Evolutionary conservation across 2,113 vertebrate species (phyloP), one percentile per base, ranked within the genome.

Genomic region (Ariopsis seemanni): DNA sequence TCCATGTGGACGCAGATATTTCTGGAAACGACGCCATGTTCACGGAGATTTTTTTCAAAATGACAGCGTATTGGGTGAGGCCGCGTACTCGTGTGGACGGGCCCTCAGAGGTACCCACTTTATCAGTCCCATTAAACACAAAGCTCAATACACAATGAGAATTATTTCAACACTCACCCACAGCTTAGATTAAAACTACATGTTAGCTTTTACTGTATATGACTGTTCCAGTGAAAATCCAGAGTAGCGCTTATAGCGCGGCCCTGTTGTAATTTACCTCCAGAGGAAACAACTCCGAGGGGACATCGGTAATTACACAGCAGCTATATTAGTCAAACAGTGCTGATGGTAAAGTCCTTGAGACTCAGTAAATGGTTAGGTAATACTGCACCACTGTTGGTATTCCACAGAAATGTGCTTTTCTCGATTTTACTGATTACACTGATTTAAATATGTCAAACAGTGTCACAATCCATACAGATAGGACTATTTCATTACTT

Each of bases 131-230:
- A 55, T 85, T 71, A 85, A 60, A 85, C 1, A 57, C n/a, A 84
- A 75, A 67, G 75, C 65, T 17, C 42, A 57, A 79, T 78, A 80
- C 63, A 85, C 25, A 30, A 60, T 60, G 57, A 52, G 83, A 67
- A 75, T 67, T 55, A 89, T 86, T 74, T 81, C 57, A 83, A 42
- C 12, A 48, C 65, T 86, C n/a, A 11, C 27, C 34, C 71, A 65
- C 60, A 52, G 30, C 74, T 84, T 69, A 60, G 65, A 82, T 82
- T 63, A 77, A 85, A 78, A 83, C 78, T 65, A 80, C 20, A 84
- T 14, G 17, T 82, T 87, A 67, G 25, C 48, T 81, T 86, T 74
- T 67, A 30, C 30, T 30, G 30, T 30, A 30, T 30, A 30, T 30
- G 30, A 30, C 67, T 42, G 34, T 58, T 69, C 22, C 1, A 6